These are phyloP conservation scores for Halcyon chelicuti DNA, from an alignment of 2,797 vertebrate genomes.

Conservation along the genomic window DNA sequence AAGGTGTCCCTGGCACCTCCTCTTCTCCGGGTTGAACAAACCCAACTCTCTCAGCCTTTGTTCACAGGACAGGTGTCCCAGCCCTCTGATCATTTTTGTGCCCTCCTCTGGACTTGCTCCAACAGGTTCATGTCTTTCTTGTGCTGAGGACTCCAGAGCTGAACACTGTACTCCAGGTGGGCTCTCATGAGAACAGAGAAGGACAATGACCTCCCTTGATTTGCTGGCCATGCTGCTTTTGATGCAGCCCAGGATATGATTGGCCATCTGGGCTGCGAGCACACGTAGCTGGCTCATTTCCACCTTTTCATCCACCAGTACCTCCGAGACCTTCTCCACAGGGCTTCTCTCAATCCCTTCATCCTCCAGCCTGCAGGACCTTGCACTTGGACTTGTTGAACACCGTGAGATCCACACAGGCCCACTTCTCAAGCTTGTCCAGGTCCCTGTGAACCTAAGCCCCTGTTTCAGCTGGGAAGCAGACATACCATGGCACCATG, in stretches of 20 bases:
- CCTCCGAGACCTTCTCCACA: background rate
- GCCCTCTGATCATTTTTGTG: background rate
- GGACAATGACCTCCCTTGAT: background rate
- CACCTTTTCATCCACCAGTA: background rate
- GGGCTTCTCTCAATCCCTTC: background rate
- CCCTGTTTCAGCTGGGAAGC: background rate
- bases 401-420: background rate
- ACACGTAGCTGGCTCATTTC: background rate
- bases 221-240: background rate
- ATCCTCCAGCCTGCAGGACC: background rate
- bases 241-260: background rate
- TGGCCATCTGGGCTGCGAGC: background rate
- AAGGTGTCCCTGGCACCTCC: background rate
- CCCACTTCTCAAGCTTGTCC: background rate
- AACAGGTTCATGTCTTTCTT: background rate
- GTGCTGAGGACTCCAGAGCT: background rate
- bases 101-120: background rate
- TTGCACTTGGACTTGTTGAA: background rate
- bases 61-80: background rate
- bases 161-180: background rate
- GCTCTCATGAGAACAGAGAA: background rate
- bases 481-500: background rate
- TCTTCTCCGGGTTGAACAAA: background rate
- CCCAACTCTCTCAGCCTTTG: background rate
- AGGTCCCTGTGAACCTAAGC: background rate